Evolutionary conservation across 2,888 invertebrate genomes (phyloP).

Genomic region (Chymomyza amoena): DNA sequence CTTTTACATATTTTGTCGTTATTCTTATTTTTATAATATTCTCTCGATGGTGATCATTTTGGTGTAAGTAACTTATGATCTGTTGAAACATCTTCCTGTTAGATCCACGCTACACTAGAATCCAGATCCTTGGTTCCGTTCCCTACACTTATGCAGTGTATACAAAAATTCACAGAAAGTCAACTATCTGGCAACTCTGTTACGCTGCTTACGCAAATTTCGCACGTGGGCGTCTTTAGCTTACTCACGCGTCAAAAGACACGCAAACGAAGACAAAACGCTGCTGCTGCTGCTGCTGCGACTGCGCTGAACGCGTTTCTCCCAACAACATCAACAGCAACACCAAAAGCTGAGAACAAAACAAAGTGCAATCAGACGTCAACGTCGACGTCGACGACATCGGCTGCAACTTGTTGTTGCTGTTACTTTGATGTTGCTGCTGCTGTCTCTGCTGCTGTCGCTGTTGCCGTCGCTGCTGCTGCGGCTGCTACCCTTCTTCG

Average conservation of each 20-base stretch:
- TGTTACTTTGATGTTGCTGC: conserved; percentile 13
- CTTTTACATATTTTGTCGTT: no score
- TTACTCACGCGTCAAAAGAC: conserved; percentile 73
- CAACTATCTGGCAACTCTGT: conserved; percentile 54
- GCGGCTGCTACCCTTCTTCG: conserved; percentile 17
- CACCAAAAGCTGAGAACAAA: conserved; percentile 63
- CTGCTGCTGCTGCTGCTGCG: conserved; percentile 50
- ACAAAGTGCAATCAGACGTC: conserved; percentile 63
- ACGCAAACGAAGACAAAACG: conserved; percentile 72
- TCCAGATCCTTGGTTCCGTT: no score
- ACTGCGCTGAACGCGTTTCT: conserved; percentile 60
- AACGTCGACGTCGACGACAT: conserved; percentile 20
- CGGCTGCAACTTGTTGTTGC: conserved; percentile 39
- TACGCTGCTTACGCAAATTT: conserved; percentile 62
- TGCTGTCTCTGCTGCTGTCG: conserved; percentile 19
- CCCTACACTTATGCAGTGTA: no score
- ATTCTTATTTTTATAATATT: no score
- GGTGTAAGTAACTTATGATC: no score
- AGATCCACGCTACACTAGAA: no score
- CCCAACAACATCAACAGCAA: conserved; percentile 26
- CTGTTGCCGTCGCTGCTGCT: conserved; percentile 17
- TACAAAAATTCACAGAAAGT: conserved; percentile 13
- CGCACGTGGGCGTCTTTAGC: conserved; percentile 73
- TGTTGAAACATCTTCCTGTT: no score
- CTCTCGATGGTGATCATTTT: no score